Percentiles rank a stretch among this genome's conserved stretches.
phyloP scores from a whole-genome alignment of 2,888 invertebrate genomes.

The Doris montereyensis region DNA sequence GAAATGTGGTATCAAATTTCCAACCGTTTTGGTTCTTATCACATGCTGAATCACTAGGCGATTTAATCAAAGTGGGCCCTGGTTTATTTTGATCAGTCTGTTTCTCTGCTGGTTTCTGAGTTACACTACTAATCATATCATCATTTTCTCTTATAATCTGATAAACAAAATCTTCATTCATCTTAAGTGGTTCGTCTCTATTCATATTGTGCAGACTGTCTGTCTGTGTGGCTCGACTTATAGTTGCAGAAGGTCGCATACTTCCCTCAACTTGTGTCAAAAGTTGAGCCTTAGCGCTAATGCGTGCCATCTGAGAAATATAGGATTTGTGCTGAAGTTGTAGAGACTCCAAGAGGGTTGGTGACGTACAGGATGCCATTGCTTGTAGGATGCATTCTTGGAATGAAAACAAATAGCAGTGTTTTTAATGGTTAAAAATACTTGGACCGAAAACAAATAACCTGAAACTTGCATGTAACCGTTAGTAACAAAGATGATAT shows the following conservation, averaged over 20 bases:
- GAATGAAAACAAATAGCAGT: not conserved
- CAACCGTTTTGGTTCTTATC: not conserved
- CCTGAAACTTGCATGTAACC: too few species aligned
- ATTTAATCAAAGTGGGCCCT: too few species aligned
- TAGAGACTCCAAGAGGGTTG: slow-evolving; percentile 30
- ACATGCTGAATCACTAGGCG: not conserved
- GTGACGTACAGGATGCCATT: slow-evolving; percentile 7
- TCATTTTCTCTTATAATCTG: slow-evolving; percentile 39
- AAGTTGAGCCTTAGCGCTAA: slow-evolving; percentile 36
- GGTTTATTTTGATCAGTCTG: too few species aligned
- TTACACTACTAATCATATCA: slow-evolving; percentile 36
- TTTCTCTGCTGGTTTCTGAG: too few species aligned
- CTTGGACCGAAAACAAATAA: too few species aligned
- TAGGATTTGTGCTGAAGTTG: slow-evolving; percentile 37
- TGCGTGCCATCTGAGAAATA: slow-evolving; percentile 31
- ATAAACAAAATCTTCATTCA: slow-evolving; percentile 34
- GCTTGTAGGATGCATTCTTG: slow-evolving; percentile 34
- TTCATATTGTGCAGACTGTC: slow-evolving; percentile 30
- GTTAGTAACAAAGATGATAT: too few species aligned
- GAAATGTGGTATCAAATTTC: not conserved
- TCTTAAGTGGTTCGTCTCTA: slow-evolving; percentile 1
- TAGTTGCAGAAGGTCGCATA: slow-evolving; percentile 26
- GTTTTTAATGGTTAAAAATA: too few species aligned
- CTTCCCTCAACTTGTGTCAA: slow-evolving; percentile 32
- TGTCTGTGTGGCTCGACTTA: slow-evolving; percentile 40